phyloP scores from a whole-genome alignment of 1,140 invertebrate species.

The Scylla paramamosain region DNA sequence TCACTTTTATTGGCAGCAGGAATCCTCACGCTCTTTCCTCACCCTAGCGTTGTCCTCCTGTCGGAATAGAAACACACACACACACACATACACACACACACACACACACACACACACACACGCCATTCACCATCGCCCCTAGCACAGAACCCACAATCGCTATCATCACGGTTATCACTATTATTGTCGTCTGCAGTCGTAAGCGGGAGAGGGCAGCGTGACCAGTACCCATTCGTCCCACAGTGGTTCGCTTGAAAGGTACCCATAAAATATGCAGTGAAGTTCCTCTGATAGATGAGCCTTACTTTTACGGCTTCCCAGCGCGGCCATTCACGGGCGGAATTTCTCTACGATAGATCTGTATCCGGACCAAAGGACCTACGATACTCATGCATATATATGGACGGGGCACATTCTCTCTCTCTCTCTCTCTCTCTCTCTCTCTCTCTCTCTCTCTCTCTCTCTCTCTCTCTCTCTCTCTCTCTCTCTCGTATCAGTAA shows the following conservation, averaged over 20 bases:
- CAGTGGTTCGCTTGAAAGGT: neutral
- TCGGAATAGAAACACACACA: no score
- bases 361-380: neutral
- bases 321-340: neutral
- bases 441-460: neutral
- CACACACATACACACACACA: no score
- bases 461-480: neutral
- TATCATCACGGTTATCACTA: neutral
- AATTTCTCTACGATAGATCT: neutral
- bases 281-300: neutral
- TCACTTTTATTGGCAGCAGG: no score
- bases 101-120: no score
- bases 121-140: no score
- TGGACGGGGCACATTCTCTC: neutral
- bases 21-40: no score
- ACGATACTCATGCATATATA: conserved; percentile 15
- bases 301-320: conserved; percentile 7
- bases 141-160: no score
- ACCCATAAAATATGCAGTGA: neutral
- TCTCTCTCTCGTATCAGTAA: neutral
- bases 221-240: neutral
- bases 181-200: no score
- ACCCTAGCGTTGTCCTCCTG: no score
- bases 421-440: neutral
- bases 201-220: neutral